These are phyloP conservation scores for Gephyroberyx darwinii DNA, from an alignment of 2,797 vertebrate species.

Conservation along the genomic window DNA sequence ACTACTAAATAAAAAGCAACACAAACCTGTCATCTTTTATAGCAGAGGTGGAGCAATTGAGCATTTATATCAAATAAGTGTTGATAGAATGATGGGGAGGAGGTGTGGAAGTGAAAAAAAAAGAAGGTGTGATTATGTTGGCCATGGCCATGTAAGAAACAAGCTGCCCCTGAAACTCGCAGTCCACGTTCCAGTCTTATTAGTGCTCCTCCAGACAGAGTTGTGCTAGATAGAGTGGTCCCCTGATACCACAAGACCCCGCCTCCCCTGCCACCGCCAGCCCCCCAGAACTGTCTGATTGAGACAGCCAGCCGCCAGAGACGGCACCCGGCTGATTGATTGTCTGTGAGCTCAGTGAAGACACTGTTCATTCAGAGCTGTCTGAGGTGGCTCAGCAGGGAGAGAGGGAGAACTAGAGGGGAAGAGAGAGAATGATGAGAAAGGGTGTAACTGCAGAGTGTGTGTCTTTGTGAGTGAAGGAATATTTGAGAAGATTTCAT, in stretches of 20 bases:
- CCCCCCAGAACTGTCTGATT: constrained; percentile 42
- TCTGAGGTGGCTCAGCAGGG: constrained; percentile 41
- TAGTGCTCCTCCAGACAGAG: constrained; percentile 29
- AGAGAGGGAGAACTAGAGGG: constrained; percentile 9
- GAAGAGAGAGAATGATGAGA: background rate
- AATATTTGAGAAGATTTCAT: background rate
- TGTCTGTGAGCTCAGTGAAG: constrained; percentile 56
- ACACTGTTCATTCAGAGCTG: constrained; percentile 57
- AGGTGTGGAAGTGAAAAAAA: background rate
- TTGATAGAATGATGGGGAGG: no score
- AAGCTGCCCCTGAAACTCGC: background rate
- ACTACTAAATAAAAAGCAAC: no score
- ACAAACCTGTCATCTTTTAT: no score
- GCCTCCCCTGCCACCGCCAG: background rate
- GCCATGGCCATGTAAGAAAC: background rate
- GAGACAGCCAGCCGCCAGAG: constrained; percentile 60
- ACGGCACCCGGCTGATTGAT: constrained; percentile 65
- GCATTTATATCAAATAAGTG: background rate
- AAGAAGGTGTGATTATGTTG: constrained; percentile 15
- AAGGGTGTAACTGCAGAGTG: background rate
- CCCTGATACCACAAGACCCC: constrained; percentile 40
- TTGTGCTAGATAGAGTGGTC: constrained; percentile 42
- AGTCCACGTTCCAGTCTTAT: constrained; percentile 28
- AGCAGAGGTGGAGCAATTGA: background rate
- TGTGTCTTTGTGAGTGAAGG: background rate